Percentiles rank a stretch among this genome's conserved stretches.
phyloP scores from a whole-genome alignment of 2,113 vertebrate genomes.

The Crotalus helleri region DNA sequence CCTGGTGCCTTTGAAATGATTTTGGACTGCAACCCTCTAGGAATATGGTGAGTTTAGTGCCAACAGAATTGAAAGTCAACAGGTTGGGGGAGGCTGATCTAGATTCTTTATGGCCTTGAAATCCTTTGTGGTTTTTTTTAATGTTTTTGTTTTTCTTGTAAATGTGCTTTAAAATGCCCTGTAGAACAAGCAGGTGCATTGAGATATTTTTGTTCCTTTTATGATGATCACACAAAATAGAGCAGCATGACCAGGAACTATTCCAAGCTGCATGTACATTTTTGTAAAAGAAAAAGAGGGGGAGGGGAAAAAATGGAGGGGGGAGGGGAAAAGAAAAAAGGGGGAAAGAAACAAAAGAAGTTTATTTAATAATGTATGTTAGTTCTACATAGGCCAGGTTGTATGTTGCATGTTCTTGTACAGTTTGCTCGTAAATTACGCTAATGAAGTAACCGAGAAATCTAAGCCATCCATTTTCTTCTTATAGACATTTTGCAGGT shows the following conservation, averaged over 20 bases:
- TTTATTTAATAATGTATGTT: constrained; percentile 92
- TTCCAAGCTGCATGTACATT: constrained; percentile 97
- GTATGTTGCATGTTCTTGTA: constrained; percentile 99
- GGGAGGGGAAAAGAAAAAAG: constrained; percentile 71
- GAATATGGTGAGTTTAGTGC: not conserved
- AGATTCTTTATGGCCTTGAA: constrained; percentile 72
- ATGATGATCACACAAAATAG: constrained; percentile 77
- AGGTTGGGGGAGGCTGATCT: constrained; percentile 17
- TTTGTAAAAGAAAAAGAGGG: constrained; percentile 80
- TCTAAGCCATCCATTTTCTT: constrained; percentile 94
- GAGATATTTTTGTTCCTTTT: constrained; percentile 72
- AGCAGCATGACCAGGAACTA: constrained; percentile 92
- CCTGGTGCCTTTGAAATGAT: not conserved
- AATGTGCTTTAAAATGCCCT: constrained; percentile 72
- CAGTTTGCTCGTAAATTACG: constrained; percentile 99
- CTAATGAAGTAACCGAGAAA: constrained; percentile 93
- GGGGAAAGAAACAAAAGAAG: constrained; percentile 74
- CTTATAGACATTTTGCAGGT: constrained; percentile 83
- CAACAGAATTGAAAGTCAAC: not conserved
- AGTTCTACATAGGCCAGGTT: constrained; percentile 95
- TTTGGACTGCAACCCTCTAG: not conserved
- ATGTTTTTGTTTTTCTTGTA: constrained; percentile 71
- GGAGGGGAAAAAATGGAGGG: constrained; percentile 59
- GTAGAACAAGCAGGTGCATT: constrained; percentile 73
- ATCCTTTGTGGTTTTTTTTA: constrained; percentile 78